phyloP scores from a whole-genome alignment of 2,888 invertebrate genomes.

The Cataglyphis altisquamis region DNA sequence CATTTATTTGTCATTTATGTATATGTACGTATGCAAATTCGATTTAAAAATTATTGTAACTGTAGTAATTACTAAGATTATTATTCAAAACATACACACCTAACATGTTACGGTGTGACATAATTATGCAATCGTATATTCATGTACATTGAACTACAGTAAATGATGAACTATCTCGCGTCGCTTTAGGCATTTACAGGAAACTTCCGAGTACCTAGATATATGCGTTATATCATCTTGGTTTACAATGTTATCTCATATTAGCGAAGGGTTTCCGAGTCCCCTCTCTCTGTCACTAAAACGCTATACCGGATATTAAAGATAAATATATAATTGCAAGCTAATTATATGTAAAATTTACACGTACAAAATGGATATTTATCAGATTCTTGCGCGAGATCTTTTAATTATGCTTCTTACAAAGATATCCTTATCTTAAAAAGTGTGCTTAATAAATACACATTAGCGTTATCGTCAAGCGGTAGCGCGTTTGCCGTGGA shows the following conservation, averaged over 20 bases:
- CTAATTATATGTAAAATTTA: background rate
- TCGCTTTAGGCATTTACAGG: slow-evolving; percentile 48
- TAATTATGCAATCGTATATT: slow-evolving; percentile 34
- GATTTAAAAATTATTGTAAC: background rate
- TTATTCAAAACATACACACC: background rate
- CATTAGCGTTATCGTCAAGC: slow-evolving; percentile 36
- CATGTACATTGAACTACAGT: slow-evolving; percentile 53
- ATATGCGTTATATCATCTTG: background rate
- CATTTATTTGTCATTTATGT: background rate
- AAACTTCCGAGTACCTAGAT: slow-evolving; percentile 46
- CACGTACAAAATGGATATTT: background rate
- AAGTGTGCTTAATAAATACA: slow-evolving; percentile 35
- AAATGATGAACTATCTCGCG: slow-evolving; percentile 61
- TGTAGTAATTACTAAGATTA: background rate
- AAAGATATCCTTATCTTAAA: background rate
- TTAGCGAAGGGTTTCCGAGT: slow-evolving; percentile 35
- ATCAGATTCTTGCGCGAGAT: background rate
- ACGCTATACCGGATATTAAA: background rate
- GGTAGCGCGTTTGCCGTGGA: background rate
- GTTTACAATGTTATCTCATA: slow-evolving; percentile 55
- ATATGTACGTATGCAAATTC: background rate
- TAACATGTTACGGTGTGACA: background rate
- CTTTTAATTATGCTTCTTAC: background rate
- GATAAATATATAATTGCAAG: background rate
- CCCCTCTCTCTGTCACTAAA: background rate